Base-by-base conservation (phyloP, 2,113 vertebrate genomes). In the Nerophis lumbriciformis region DNA sequence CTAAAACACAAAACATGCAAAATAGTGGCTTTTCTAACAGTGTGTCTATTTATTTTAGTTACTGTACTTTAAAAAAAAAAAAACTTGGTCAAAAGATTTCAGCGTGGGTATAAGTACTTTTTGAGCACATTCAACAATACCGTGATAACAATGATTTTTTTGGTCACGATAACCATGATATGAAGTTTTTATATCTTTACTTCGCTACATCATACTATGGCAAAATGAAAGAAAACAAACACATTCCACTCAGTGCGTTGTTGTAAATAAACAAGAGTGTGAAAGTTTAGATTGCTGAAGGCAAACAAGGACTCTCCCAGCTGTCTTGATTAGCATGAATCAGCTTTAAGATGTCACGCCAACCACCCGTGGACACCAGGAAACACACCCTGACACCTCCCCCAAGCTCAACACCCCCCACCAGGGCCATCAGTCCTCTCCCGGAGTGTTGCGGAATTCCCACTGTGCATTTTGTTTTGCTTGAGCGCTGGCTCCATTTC, bases 321-420 rank as follows among this genome's bases (percentile, higher is more conserved):
- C 82, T 74, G 73, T 74, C 68, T 66, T 67, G 70, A 78, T 86
- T 83, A 81, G 76, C 80, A 81, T 76, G 69, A 75, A 75, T 78
- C 63, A 59, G 69, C 72, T 68, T 55, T 4, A 55, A 64, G 71
- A 74, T 59, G 71, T 59, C 61, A 65, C 42, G 55, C 60, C 51
- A 21, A 6, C 53, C 64, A 55, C 73, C 64, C 67, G 65, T 63
- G 49, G 53, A 61, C 62, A 38, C 57, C 51, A 69, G 16, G 38
- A 63, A 61, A 59, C 48, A 37, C 61, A 42, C 47, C 38, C 45
- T 35, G 53, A 48, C 49, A 49, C 50, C 15, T 28, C 58, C 48
- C n/a, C 58, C n/a, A 42, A 45, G 37, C 49, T 15, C 28, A 48
- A 35, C 57, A 28, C n/a, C 8, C 28, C 0, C 54, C 55, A 8